Conservation (phyloP, 2,888 invertebrate genomes). For the Pediacus dermestoides region DNA sequence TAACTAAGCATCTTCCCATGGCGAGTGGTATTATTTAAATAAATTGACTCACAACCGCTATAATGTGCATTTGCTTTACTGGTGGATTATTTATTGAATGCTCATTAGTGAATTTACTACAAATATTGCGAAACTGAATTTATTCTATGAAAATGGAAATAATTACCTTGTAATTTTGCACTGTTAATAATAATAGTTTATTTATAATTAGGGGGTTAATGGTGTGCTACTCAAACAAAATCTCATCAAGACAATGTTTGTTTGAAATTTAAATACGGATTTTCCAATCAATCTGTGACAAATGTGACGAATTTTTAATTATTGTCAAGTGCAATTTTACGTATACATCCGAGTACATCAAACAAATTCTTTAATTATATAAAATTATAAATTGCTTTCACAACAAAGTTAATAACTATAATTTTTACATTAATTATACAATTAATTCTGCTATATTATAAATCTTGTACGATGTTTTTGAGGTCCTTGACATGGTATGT, state of each 20-base stretch:
- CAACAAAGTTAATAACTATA: slow-evolving; percentile 8
- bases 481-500: slow-evolving; percentile 27
- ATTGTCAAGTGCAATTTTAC: too few species aligned
- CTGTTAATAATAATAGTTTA: background rate
- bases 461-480: slow-evolving; percentile 4
- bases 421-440: slow-evolving; percentile 8
- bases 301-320: slow-evolving; percentile 4
- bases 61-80: too few species aligned
- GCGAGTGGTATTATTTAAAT: slow-evolving; percentile 16
- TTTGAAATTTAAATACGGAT: too few species aligned
- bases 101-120: slow-evolving; percentile 1
- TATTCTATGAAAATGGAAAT: background rate
- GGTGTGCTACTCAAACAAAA: too few species aligned
- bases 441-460: slow-evolving; percentile 6
- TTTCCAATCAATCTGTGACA: background rate
- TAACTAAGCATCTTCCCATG: slow-evolving; percentile 18
- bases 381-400: too few species aligned
- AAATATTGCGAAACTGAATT: background rate
- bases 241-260: too few species aligned
- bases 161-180: background rate
- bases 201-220: too few species aligned
- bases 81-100: too few species aligned
- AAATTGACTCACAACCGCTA: slow-evolving; percentile 16
- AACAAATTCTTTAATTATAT: too few species aligned
- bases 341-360: too few species aligned